A percentile compares a stretch with the other conserved stretches of the same genome.
phyloP scores from a whole-genome alignment of 92 coral and sea anemone species.

The Pocillopora grandis region DNA sequence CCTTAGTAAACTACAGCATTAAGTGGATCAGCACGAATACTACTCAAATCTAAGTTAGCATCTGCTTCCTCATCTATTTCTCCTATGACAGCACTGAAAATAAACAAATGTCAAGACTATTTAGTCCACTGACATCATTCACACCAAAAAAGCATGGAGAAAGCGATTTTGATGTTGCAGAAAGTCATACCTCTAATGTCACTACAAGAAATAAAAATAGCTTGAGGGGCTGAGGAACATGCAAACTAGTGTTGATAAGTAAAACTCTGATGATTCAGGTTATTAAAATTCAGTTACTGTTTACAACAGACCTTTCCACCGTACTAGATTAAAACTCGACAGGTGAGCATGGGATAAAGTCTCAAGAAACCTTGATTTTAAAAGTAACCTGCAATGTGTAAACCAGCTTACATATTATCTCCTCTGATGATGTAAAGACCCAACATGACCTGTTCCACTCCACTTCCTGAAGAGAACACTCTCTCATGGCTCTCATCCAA shows the following conservation, averaged over 20 bases:
- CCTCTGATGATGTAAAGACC: constrained; percentile 98
- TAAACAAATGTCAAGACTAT: neutral
- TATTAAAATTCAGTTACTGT: too few species aligned
- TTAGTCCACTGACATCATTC: too few species aligned
- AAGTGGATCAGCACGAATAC: constrained; percentile 93
- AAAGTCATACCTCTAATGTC: too few species aligned
- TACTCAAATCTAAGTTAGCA: constrained; percentile 83
- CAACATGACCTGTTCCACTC: constrained; percentile 95
- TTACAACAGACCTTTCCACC: too few species aligned
- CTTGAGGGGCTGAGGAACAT: too few species aligned
- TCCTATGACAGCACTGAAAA: constrained; percentile 90
- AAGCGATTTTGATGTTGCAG: too few species aligned
- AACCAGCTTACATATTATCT: constrained; percentile 87
- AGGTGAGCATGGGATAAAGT: too few species aligned
- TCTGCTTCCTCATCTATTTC: constrained; percentile 99
- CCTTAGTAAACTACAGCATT: constrained; percentile 92
- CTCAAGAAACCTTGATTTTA: neutral
- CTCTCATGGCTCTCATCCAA: constrained; percentile 98
- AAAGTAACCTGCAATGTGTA: neutral
- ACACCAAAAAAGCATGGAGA: too few species aligned
- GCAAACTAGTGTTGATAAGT: too few species aligned
- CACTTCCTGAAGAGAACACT: constrained; percentile 98
- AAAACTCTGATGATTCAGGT: too few species aligned
- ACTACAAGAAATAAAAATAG: too few species aligned
- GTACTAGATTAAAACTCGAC: too few species aligned